Base-by-base conservation (phyloP, 1,140 invertebrate species). In the Drosophila busckii region DNA sequence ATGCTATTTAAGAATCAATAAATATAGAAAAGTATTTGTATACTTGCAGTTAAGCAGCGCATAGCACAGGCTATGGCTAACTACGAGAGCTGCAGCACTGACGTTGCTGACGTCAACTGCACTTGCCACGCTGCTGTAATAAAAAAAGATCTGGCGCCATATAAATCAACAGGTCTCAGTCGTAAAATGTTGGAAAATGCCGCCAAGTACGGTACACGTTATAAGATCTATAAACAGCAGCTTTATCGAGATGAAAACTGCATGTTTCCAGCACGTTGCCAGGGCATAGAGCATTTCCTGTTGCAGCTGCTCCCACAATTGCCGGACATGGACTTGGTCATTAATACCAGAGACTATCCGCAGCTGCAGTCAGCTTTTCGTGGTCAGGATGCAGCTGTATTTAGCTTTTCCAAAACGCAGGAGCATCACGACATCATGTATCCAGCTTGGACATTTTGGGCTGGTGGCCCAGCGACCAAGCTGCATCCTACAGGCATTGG, bases 381-480 rank as follows among this genome's bases (percentile, higher is more conserved):
- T n/a, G n/a, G n/a, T n/a, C 58, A 59, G 10, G 25, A 48, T 4
- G 78, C 92, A 23, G 97, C 97, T 12, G 90, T 98, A 15, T 95
- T 98, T 86, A 98, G 97, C 4, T 98, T 99, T 80, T 98, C 97
- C 87, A 98, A 98, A 91, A 95, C 93, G 8, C 78, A 87, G 34
- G 92, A 96, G 9, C 95, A 97, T 88, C 91, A 91, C 86, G 97
- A 99, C 85, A 97, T 99, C 50, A 95, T 94, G 90, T 99, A 98
- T 89, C 97, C 97, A 34, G 94, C 97, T 0, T 99, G 97, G 97
- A 93, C 95, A 19, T 99, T 99, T 89, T 98, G 97, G 97, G 95
- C 96, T 89, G 97, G 97, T 31, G 97, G 97, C 1, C 97, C 97
- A 28, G 97, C 97, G 2, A 98, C 98, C 62, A 92, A 93, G 31